Percentiles rank a stretch among this genome's conserved stretches.
Conservation (phyloP, 2,797 vertebrate species). For the Buphagus erythrorhynchus region DNA sequence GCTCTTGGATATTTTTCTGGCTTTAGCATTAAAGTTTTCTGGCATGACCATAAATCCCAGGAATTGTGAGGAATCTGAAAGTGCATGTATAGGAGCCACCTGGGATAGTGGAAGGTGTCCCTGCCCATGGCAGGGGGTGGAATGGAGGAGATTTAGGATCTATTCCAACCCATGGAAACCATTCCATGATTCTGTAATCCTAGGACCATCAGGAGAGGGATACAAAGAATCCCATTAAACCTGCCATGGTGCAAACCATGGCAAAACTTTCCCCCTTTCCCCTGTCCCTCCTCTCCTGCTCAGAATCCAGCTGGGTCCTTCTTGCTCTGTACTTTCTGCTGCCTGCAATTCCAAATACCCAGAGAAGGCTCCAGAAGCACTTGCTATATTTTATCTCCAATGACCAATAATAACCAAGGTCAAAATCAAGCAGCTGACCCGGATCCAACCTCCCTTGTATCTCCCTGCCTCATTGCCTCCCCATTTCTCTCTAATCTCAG, state of each 20-base stretch:
- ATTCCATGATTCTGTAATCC: neutral
- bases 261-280: neutral
- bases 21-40: neutral
- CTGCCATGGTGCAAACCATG: accelerated
- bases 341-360: neutral
- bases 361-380: neutral
- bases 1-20: neutral
- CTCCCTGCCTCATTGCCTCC: slow-evolving; percentile 65
- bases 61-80: neutral
- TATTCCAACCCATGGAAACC: neutral
- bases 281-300: neutral
- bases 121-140: neutral
- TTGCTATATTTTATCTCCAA: slow-evolving; percentile 38
- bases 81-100: neutral
- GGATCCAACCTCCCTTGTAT: slow-evolving; percentile 57
- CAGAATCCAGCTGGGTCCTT: neutral
- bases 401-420: slow-evolving; percentile 56
- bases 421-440: slow-evolving; percentile 64
- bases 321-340: neutral
- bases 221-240: neutral
- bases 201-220: neutral
- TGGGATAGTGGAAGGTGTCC: neutral
- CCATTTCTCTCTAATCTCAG: slow-evolving; percentile 30
- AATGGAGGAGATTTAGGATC: neutral
- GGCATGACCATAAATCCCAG: neutral